Percentiles rank a stretch among this genome's conserved stretches.
Evolutionary conservation across 1,140 invertebrate genomes (phyloP).

Genomic region (Liolophura sinensis): DNA sequence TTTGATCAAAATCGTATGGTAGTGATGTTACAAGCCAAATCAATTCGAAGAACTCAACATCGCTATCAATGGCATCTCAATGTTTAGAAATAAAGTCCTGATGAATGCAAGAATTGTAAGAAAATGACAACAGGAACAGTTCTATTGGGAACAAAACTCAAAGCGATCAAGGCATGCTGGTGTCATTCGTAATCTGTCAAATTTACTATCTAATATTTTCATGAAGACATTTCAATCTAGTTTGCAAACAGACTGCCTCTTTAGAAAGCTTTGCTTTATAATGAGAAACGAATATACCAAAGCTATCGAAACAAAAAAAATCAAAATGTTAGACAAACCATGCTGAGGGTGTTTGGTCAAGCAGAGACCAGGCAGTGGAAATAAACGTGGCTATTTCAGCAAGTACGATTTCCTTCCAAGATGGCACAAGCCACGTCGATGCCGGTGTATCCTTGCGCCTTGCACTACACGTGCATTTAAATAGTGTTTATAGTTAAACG

Average conservation of each 20-base stretch:
- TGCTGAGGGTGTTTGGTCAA: neutral
- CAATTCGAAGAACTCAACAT: too few relatives aligned
- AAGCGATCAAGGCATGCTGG: too few relatives aligned
- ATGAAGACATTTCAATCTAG: neutral
- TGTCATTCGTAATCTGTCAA: too few relatives aligned
- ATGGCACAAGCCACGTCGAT: slow-evolving; percentile 5
- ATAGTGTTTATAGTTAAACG: too few relatives aligned
- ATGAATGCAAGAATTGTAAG: too few relatives aligned
- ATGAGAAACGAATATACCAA: neutral
- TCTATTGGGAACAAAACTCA: too few relatives aligned
- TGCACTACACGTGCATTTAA: neutral
- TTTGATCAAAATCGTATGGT: too few relatives aligned
- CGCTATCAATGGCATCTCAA: too few relatives aligned
- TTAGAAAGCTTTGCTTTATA: neutral
- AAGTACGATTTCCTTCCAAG: slow-evolving; percentile 2
- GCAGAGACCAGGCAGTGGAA: neutral
- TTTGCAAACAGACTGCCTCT: neutral
- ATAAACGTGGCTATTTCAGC: neutral
- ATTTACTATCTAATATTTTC: too few relatives aligned
- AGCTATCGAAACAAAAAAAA: neutral
- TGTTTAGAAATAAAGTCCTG: too few relatives aligned
- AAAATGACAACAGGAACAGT: too few relatives aligned
- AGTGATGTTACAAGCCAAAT: too few relatives aligned
- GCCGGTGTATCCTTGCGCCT: neutral
- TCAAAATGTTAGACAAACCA: neutral